Percentiles rank a stretch among this genome's conserved stretches.
phyloP scores from a whole-genome alignment of 2,888 invertebrate species.

The Orthosia incerta region DNA sequence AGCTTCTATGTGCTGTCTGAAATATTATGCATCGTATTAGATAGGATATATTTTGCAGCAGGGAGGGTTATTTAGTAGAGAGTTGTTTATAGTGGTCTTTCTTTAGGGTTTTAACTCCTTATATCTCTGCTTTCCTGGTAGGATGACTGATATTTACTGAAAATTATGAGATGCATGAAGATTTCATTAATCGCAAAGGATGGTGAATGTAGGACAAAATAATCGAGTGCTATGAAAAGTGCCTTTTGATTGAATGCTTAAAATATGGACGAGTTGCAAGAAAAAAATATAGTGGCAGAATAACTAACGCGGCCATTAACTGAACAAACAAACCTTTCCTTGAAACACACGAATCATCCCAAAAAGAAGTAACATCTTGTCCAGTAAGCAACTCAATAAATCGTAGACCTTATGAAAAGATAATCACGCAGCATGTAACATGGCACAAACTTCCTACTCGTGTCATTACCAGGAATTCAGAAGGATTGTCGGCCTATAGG shows the following conservation, averaged over 20 bases:
- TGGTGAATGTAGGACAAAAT: no score
- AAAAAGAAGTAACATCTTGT: not conserved
- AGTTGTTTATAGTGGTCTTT: not conserved
- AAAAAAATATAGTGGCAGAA: not conserved
- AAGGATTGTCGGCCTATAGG: slow-evolving; percentile 52
- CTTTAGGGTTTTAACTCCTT: slow-evolving; percentile 1
- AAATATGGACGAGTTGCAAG: no score
- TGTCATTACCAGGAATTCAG: slow-evolving; percentile 60
- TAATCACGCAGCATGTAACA: slow-evolving; percentile 55
- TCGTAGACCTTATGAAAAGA: slow-evolving; percentile 36
- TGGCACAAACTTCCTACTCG: slow-evolving; percentile 56
- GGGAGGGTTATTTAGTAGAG: not conserved
- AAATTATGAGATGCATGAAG: no score
- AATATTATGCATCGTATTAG: slow-evolving; percentile 32
- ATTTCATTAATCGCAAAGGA: no score
- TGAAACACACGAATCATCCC: not conserved
- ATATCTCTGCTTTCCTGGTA: not conserved
- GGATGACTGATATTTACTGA: no score
- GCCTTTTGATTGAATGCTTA: no score
- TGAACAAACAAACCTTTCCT: not conserved
- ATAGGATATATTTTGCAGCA: not conserved
- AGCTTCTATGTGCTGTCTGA: slow-evolving; percentile 59
- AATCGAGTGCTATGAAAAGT: no score
- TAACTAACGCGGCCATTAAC: not conserved
- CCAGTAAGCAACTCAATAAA: slow-evolving; percentile 19